phyloP scores from a whole-genome alignment of 2,113 vertebrate species.

The Heptranchias perlo region DNA sequence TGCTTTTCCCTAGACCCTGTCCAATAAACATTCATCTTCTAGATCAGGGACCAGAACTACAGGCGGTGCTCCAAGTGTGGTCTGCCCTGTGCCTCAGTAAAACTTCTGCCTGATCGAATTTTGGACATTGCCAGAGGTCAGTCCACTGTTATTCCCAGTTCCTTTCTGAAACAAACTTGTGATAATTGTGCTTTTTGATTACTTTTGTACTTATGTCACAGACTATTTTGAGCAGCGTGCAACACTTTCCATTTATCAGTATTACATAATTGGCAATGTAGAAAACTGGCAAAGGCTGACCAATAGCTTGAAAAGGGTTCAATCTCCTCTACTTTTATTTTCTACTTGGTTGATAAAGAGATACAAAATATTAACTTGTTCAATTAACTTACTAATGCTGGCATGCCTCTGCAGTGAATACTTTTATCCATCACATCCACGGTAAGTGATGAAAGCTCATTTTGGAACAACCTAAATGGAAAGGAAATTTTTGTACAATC shows the following conservation, averaged over 20 bases:
- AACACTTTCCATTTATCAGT: background rate
- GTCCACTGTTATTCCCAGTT: background rate
- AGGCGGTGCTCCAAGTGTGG: too few species aligned
- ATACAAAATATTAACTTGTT: background rate
- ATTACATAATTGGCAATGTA: background rate
- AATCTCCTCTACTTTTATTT: background rate
- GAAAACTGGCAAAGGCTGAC: background rate
- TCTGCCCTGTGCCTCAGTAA: background rate
- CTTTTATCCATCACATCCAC: background rate
- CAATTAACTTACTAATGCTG: constrained; percentile 32
- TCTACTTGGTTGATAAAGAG: background rate
- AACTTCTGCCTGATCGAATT: background rate
- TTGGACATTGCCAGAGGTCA: background rate
- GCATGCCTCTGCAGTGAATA: background rate
- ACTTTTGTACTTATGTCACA: background rate
- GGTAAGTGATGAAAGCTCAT: background rate
- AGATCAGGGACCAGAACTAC: too few species aligned
- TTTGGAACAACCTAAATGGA: constrained; percentile 15
- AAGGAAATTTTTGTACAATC: background rate
- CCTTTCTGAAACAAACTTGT: background rate
- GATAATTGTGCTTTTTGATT: background rate
- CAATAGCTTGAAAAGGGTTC: background rate
- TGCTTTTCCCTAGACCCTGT: too few species aligned
- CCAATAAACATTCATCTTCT: too few species aligned
- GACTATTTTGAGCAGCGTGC: background rate